Base-by-base conservation (phyloP, 2,797 vertebrate species). In the Helicolenus hilgendorfi region DNA sequence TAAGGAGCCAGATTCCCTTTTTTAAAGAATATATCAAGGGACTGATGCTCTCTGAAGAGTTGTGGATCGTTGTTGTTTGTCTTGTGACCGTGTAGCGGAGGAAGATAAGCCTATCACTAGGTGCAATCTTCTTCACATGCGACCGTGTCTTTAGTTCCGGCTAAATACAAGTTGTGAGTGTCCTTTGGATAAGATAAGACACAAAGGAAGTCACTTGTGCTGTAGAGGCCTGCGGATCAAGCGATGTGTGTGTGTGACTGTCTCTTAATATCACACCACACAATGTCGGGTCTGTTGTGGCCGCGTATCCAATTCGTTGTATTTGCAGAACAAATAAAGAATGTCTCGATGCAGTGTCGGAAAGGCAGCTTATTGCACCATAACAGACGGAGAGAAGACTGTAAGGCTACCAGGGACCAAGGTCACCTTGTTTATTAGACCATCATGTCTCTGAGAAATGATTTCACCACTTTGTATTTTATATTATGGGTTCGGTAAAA, bases 111-210 rank as follows among this genome's bases (percentile, higher is more conserved):
- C 74, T 73, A 91, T 93, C 85, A 62, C 76, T 77, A 68, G 68
- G 77, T 85, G 38, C 75, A 78, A 94, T 93, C 90, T 83, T 90
- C 93, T 85, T 90, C 93, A 94, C 88, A 83, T 74, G 92, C 49
- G 72, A 81, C 64, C 2, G 4, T 73, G 55, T 92, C 83, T 92
- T 95, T 92, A 87, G 93, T 95, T 95, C 86, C 53, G 6, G 88
- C 92, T 96, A 94, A 95, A 96, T 89, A 90, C 81, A 92, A 96
- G 83, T 95, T 89, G 95, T 95, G 93, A 95, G 93, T 95, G 90
- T 92, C 67, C 72, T 74, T 87, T 26, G 84, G 89, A 91, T 92
- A 76, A 93, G 90, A 95, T 93, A 87, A 96, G 87, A 91, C 65
- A 96, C 84, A 95, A 96, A 96, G 91, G 85, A 83, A 91, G 92